Evolutionary conservation across 2,797 vertebrate genomes (phyloP), one percentile per base, ranked within the genome.

Genomic region (Dermochelys coriacea): DNA sequence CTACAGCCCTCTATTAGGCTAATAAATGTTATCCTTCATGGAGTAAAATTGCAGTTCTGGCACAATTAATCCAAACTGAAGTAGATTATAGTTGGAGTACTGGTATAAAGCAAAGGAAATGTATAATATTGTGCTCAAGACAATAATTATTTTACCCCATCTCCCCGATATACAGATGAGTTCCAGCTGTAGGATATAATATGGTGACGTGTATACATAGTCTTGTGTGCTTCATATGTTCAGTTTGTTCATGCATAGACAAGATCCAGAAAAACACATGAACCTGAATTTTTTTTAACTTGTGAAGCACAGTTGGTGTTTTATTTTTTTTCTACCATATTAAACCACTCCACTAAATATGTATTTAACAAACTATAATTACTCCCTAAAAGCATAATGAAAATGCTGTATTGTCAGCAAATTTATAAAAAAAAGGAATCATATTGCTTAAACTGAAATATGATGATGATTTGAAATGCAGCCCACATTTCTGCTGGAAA

Each of bases 51-150:
- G 57, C 81, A 90, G 75, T 94, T 92, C 96, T 97, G 88, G 71
- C 52, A 55, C 95, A 71, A 86, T 94, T 98, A 90, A 91, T 95
- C 82, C 93, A 85, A 97, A 89, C 21, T 89, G 55, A 94, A 97
- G 84, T 90, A 18, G 79, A 89, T 87, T 96, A 78, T 96, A 97
- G 96, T 81, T 93, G 64, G 49, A 97, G 68, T 31, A 29, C 31
- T 95, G 86, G 87, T 94, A 61, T 2, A 51, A 21, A 87, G 12
- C 16, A 89, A 90, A 82, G 82, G 78, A 95, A 52, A 82, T 91
- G 50, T 51, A 34, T 54, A 91, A 37, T 84, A 81, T 93, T 90
- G 59, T 54, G 55, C 71, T 96, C 80, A 95, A 96, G 92, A 97
- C 57, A 89, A 94, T 91, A 94, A 90, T 88, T 91, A 91, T 90